Base-by-base conservation (phyloP, 2,113 vertebrate genomes). In the Campylorhamphus procurvoides region DNA sequence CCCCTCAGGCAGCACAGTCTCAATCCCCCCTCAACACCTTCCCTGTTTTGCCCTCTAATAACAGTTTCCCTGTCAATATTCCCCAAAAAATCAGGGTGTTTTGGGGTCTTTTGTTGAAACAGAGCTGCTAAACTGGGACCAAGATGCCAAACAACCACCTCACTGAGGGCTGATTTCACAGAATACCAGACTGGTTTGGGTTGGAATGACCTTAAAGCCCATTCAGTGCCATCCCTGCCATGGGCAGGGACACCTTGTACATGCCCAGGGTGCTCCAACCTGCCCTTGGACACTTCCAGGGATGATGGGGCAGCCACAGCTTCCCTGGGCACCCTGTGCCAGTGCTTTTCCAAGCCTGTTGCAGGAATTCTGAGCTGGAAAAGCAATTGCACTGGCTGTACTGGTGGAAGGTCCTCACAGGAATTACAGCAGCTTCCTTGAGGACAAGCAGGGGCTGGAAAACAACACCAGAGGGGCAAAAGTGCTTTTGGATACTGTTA, bases 151-250 rank as follows among this genome's bases (percentile, higher is more conserved):
- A 2, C 49, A 33, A 27, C 3, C 19, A 50, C 44, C 50, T 79
- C 20, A 40, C 0, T 18, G 15, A 33, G 31, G 62, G 28, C 5
- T 39, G 7, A 47, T 18, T 3, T 12, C 9, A 16, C 4, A 6
- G 71, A 40, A 76, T 22, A 5, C 5, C 17, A 6, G 55, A 10
- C 10, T 5, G 40, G 1, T 23, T 35, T 10, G 47, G 59, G 22
- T 14, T 33, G 52, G 59, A 20, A 58, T 18, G 50, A n/a, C 8
- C 17, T 56, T 22, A 35, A 1, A 29, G 23, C 47, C 11, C 62
- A 53, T 0, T 10, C 44, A 19, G 50, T 12, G 13, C 8, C 74
- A 18, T 3, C 29, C 29, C 35, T 49, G 71, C 44, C 42, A 35
- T 4, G 44, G 35, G 37, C 29, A 23, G 9, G 29, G 40, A 23